Evolutionary conservation across 2,113 vertebrate genomes (phyloP).

Genomic region (Periophthalmus modestus): DNA sequence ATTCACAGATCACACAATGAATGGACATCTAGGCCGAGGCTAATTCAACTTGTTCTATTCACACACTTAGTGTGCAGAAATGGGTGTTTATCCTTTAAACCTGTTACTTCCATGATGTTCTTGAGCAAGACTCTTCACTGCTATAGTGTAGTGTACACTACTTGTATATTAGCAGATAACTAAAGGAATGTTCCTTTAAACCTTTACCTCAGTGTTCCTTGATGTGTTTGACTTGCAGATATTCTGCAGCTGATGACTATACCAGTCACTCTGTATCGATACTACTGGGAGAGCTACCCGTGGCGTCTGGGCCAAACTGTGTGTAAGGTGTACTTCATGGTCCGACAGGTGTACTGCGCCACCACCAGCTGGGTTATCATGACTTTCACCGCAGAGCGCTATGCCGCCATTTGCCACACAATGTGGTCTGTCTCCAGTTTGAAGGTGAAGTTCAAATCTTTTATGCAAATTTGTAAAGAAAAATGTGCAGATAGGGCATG

Average conservation of each 20-base stretch:
- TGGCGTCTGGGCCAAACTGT: constrained; percentile 73
- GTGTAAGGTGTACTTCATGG: constrained; percentile 80
- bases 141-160: no score
- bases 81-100: neutral
- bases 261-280: constrained; percentile 77
- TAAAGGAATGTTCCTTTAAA: no score
- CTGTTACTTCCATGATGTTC: neutral
- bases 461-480: neutral
- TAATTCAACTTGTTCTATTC: no score
- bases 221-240: constrained; percentile 44
- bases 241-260: constrained; percentile 77
- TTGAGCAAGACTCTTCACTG: neutral
- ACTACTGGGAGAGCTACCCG: constrained; percentile 82
- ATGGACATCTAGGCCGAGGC: neutral
- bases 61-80: no score
- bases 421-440: constrained; percentile 79
- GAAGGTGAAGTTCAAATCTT: constrained; percentile 34
- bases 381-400: constrained; percentile 76
- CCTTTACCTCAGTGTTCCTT: neutral
- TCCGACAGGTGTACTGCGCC: constrained; percentile 78
- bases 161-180: no score
- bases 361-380: constrained; percentile 81
- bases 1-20: neutral
- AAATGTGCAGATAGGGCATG: neutral
- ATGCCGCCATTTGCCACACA: constrained; percentile 79